These are phyloP conservation scores for Neodiprion pinetum DNA, from an alignment of 1,140 invertebrate species.

Conservation along the genomic window DNA sequence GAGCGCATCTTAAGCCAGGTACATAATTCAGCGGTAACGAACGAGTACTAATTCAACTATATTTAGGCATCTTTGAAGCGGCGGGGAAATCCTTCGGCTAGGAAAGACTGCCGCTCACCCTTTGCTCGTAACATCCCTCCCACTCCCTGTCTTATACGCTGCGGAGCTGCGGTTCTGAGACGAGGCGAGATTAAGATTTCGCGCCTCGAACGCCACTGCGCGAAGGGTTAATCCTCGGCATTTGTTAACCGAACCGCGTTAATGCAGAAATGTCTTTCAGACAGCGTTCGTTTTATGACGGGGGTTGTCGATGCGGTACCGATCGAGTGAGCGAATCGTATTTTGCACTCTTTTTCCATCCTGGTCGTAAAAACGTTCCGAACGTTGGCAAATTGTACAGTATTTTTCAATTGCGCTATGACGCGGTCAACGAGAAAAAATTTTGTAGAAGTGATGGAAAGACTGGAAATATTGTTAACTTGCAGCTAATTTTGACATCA, in stretches of 20 bases:
- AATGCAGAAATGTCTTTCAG: not conserved
- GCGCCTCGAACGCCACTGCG: not conserved
- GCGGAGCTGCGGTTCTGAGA: not conserved
- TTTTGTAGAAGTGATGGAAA: too few relatives aligned
- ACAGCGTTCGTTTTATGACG: not conserved
- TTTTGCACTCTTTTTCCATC: too few relatives aligned
- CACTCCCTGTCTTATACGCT: not conserved
- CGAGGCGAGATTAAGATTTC: conserved; percentile 7
- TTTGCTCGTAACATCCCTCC: not conserved
- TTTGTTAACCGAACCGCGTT: not conserved
- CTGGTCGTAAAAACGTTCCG: too few relatives aligned
- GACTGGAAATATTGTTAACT: too few relatives aligned
- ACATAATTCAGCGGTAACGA: conserved; percentile 5
- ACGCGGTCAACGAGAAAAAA: too few relatives aligned
- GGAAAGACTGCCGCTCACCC: not conserved
- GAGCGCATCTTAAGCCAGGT: not conserved
- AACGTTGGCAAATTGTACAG: too few relatives aligned
- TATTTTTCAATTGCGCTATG: too few relatives aligned
- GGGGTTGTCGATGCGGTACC: too few relatives aligned
- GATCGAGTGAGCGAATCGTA: too few relatives aligned
- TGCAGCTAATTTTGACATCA: too few relatives aligned
- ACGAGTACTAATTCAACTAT: conserved; percentile 7
- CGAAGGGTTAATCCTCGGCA: conserved; percentile 1
- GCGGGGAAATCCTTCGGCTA: not conserved
- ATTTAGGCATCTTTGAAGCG: conserved; percentile 6